Conservation (phyloP, 1,140 invertebrate genomes). For the Hypsibius dujardini region DNA sequence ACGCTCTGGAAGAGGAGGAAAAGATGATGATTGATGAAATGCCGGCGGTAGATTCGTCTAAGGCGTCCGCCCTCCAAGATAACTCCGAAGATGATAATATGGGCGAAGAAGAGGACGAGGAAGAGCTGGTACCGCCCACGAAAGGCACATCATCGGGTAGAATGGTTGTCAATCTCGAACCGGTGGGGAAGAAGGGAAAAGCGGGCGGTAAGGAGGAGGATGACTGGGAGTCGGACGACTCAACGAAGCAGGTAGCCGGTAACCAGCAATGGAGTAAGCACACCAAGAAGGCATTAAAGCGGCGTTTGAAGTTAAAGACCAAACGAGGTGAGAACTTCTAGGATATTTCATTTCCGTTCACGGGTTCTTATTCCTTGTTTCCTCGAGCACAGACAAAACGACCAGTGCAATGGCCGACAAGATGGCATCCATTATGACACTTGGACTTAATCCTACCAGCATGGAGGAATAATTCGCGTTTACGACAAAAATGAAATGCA, state of each 20-base stretch:
- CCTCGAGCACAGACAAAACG: neutral
- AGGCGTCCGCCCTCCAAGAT: neutral
- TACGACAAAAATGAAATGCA: no score
- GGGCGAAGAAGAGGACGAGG: constrained; percentile 5
- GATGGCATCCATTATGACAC: neutral
- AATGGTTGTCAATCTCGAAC: constrained; percentile 2
- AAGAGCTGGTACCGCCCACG: constrained; percentile 4
- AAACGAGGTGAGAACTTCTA: neutral
- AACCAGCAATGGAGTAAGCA: constrained; percentile 14
- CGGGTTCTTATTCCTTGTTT: neutral
- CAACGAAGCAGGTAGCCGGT: neutral
- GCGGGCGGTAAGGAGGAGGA: neutral
- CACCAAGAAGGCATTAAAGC: neutral
- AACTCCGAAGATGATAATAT: neutral
- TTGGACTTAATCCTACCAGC: neutral
- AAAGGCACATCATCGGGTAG: neutral
- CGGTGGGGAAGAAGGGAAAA: neutral
- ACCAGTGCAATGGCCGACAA: neutral
- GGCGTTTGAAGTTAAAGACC: neutral
- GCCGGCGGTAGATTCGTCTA: neutral
- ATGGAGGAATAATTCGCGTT: constrained; percentile 4
- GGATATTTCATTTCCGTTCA: no score
- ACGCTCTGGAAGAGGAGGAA: constrained; percentile 57
- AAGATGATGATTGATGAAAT: constrained; percentile 33
- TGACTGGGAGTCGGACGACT: constrained; percentile 2